phyloP scores from a whole-genome alignment of 2,113 vertebrate genomes.

The Paraplagusia blochii region DNA sequence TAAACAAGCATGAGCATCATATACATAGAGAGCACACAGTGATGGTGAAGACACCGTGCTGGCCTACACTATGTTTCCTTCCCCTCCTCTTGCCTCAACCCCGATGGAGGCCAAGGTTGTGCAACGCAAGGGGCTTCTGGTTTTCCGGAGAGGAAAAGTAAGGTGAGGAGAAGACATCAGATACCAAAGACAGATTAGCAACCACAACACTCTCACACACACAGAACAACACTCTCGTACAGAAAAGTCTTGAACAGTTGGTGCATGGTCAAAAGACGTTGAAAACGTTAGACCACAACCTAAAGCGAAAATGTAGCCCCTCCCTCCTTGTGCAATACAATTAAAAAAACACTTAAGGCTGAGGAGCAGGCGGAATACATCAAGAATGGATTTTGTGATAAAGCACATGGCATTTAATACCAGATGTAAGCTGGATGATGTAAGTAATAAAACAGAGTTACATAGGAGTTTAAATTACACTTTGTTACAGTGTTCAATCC shows the following conservation, averaged over 20 bases:
- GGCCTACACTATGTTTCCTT: too few species aligned
- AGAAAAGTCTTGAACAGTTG: background rate
- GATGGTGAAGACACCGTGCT: background rate
- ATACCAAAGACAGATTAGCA: slow-evolving; percentile 38
- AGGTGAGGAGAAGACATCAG: slow-evolving; percentile 60
- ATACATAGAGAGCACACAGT: background rate
- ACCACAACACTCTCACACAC: slow-evolving; percentile 59
- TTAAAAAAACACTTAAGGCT: too few species aligned
- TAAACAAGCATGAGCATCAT: too few species aligned
- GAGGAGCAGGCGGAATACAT: too few species aligned
- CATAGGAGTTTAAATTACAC: too few species aligned
- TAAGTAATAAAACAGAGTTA: too few species aligned
- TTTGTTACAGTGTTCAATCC: too few species aligned
- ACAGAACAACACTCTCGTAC: background rate
- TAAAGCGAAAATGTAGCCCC: too few species aligned
- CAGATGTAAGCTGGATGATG: too few species aligned
- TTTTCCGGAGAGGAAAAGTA: slow-evolving; percentile 77
- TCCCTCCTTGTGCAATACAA: too few species aligned
- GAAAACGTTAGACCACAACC: background rate
- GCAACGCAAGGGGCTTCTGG: slow-evolving; percentile 76
- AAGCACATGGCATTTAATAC: too few species aligned
- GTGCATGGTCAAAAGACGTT: background rate
- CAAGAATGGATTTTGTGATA: too few species aligned
- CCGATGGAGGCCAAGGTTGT: slow-evolving; percentile 64
- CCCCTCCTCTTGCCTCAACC: slow-evolving; percentile 4